Percentiles rank a stretch among this genome's conserved stretches.
Conservation (phyloP, 2,888 invertebrate genomes). For the Alloscopus bannaensis region DNA sequence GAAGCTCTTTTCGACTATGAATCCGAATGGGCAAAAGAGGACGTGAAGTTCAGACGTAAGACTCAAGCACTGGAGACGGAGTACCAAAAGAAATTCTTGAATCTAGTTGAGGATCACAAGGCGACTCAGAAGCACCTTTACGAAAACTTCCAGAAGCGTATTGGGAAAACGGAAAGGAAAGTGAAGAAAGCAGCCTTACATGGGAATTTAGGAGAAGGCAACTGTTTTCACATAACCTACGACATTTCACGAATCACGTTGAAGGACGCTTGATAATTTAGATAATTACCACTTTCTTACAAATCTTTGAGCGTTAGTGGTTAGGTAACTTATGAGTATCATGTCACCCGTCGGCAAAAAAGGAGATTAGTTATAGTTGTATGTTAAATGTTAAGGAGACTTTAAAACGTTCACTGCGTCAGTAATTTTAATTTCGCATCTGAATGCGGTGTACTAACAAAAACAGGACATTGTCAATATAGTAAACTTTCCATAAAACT, state of each 20-base stretch:
- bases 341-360: too few relatives aligned
- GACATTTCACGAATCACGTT: too few relatives aligned
- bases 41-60: background rate
- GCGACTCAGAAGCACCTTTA: background rate
- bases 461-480: background rate
- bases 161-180: background rate
- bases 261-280: too few relatives aligned
- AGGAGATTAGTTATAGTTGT: too few relatives aligned
- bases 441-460: too few relatives aligned
- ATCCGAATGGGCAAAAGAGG: background rate
- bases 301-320: too few relatives aligned
- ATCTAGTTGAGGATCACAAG: conserved; percentile 1
- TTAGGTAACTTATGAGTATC: too few relatives aligned
- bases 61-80: background rate
- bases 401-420: too few relatives aligned
- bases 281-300: too few relatives aligned
- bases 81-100: background rate
- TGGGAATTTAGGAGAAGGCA: background rate
- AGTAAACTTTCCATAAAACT: background rate
- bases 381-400: too few relatives aligned
- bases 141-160: background rate
- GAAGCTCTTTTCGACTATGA: conserved; percentile 6
- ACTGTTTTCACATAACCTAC: background rate
- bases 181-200: conserved; percentile 9
- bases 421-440: too few relatives aligned